These are phyloP conservation scores for Orgyia antiqua DNA, from an alignment of 2,888 invertebrate species.

Conservation along the genomic window DNA sequence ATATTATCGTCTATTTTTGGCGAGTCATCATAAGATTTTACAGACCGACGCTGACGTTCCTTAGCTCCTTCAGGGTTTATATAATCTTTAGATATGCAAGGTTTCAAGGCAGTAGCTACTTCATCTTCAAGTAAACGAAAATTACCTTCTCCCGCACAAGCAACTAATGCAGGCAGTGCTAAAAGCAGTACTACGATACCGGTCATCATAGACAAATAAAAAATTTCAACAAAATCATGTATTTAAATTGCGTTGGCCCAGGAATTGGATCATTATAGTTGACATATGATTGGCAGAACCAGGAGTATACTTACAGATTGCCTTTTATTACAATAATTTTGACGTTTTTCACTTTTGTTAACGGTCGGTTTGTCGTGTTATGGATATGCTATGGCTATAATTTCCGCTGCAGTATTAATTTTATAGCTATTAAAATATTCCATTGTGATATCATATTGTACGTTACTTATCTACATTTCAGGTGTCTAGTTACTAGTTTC, in stretches of 20 bases:
- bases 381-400: no score
- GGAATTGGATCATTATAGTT: slow-evolving; percentile 43
- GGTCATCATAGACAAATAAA: slow-evolving; percentile 36
- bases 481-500: no score
- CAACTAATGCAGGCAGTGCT: slow-evolving; percentile 37
- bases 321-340: no score
- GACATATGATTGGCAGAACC: slow-evolving; percentile 42
- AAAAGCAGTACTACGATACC: slow-evolving; percentile 29
- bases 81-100: slow-evolving; percentile 34
- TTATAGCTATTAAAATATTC: no score
- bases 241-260: slow-evolving; percentile 42
- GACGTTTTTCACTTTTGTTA: no score
- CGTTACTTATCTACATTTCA: no score
- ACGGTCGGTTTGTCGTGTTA: no score
- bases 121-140: slow-evolving; percentile 63
- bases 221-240: slow-evolving; percentile 3
- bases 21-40: slow-evolving; percentile 24
- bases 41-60: slow-evolving; percentile 32
- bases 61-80: slow-evolving; percentile 14
- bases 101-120: slow-evolving; percentile 49
- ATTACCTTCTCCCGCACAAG: slow-evolving; percentile 56
- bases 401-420: no score
- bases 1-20: slow-evolving; percentile 42
- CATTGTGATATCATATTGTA: no score
- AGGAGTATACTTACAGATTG: no score